Evolutionary conservation across 2,888 invertebrate genomes (phyloP), one percentile per base, ranked within the genome.

Genomic region (Ctena decussata): DNA sequence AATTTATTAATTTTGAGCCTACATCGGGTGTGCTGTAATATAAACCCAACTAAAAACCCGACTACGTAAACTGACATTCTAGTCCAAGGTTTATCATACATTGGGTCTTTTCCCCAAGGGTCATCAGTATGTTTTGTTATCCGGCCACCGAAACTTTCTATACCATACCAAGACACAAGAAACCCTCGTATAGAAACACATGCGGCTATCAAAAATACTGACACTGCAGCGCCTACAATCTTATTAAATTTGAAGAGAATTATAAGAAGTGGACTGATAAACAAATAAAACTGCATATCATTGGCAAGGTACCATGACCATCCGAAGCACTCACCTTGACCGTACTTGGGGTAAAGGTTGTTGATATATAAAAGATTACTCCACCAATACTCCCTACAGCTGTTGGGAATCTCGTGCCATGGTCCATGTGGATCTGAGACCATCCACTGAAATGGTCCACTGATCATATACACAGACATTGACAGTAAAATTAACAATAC

Each of bases 31-130:
- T 84, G 87, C 86, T 91, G 91, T 44, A 96, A 85, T 12, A 94
- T 46, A 84, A 95, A 96, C 5, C 96, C 96, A 2, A 95, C 89
- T 12, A 95, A 57, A 65, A 96, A 88, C n/a, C 96, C 96, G 30
- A 96, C 90, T 21, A 96, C 89, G 87, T 96, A 96, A 3, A 96
- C 95, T 15, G 94, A 94, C 79, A 95, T 95, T 75, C 96, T 92
- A 35, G 94, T 92, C 90, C 95, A 96, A 3, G 96, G 96, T 60
- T 94, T 93, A 30, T 94, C 92, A 88, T 96, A 96, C 6, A 90
- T 30, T 0, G 86, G 77, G 12, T 41, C 44, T n/a, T 77, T 30
- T 8, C 57, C 83, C 81, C 80, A 87, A 8, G 79, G 73, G 46
- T 88, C 85, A 71, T 85, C 80, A 27, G 24, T 75, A 53, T 87